phyloP scores from a whole-genome alignment of 2,797 vertebrate species.

The Gobio occitaniae region DNA sequence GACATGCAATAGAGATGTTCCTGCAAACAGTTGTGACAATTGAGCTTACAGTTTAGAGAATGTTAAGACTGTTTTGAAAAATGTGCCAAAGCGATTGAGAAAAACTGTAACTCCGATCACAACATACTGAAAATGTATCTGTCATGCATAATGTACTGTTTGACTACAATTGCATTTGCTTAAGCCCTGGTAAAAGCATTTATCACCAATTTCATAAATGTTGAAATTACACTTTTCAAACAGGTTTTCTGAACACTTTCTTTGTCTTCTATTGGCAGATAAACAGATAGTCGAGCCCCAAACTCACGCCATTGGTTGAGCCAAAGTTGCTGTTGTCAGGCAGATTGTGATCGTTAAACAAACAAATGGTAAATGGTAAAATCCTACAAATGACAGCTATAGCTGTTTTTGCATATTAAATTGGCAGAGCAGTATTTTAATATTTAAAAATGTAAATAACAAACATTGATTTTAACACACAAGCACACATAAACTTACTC shows the following conservation, averaged over 20 bases:
- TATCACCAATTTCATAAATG: constrained; percentile 47
- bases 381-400: background rate
- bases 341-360: background rate
- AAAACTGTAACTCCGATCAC: background rate
- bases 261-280: background rate
- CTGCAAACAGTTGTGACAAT: too few species aligned
- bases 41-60: too few species aligned
- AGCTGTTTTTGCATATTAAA: background rate
- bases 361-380: background rate
- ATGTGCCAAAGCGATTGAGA: too few species aligned
- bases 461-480: background rate
- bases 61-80: too few species aligned
- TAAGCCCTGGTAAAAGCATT: constrained; percentile 53
- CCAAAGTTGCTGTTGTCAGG: background rate
- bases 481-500: background rate
- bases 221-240: background rate
- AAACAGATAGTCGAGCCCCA: background rate
- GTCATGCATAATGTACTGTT: constrained; percentile 1
- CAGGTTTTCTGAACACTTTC: background rate
- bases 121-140: background rate
- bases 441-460: background rate
- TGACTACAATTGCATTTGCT: constrained; percentile 33
- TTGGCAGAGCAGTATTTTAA: background rate
- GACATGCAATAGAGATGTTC: too few species aligned
- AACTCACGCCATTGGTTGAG: background rate